Evolutionary conservation across 2,797 vertebrate genomes (phyloP), one percentile per base, ranked within the genome.

Genomic region (Tiaroga cobitis): DNA sequence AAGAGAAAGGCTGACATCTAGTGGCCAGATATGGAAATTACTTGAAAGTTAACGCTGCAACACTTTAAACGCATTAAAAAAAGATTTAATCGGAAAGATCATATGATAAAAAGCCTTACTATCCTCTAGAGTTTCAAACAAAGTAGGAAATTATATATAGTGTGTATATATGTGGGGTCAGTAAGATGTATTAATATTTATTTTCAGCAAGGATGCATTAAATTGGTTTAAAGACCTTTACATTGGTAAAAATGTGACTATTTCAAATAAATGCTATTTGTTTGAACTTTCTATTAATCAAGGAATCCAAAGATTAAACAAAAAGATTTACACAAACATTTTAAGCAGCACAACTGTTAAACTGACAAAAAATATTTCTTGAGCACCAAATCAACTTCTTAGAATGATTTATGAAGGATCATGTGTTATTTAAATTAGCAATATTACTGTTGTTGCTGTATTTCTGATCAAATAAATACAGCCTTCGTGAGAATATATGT

Each of bases 1-100:
- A 63, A 63, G 26, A 1, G 43, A 65, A 61, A 32, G 49, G 24
- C 24, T 83, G 67, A 85, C 92, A 90, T 90, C 93, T 91, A 81
- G 91, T 91, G 93, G 91, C 1, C 29, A 80, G 24, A 37, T 13
- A 4, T 69, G 13, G 6, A 29, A 73, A 82, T 21, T 2, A 11
- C 73, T 26, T 76, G 11, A n/a, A 59, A 26, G 34, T 56, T n/a
- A 19, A 13, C 15, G 2, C 34, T 2, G 15, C 26, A 43, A 18
- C 43, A 75, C 43, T 19, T 8, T 6, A 37, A 37, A 37, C 34
- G 6, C 34, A 37, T 37, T 37, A 37, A 37, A 37, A 51, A 11
- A 4, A 21, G 3, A 61, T 61, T 61, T 61, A 26, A 61, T 26
- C 4, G 0, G 59, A 26, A 29, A 29, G n/a, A 29, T 29, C 5